These are phyloP conservation scores for Dryoscopus gambensis DNA, from an alignment of 2,113 vertebrate genomes.

Conservation along the genomic window DNA sequence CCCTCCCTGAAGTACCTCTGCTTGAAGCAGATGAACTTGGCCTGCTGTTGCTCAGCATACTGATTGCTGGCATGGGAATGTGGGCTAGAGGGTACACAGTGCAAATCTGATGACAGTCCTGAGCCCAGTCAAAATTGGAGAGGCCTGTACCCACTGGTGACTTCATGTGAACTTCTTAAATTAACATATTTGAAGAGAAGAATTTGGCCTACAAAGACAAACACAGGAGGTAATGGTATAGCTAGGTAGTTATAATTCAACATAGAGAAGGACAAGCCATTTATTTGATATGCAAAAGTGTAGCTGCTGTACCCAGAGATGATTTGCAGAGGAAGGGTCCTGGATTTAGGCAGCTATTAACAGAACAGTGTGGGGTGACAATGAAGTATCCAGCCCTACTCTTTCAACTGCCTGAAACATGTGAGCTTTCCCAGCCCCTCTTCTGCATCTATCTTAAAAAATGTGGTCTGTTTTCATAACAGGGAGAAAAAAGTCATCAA, in stretches of 20 bases:
- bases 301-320: background rate
- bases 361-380: background rate
- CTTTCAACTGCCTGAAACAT: background rate
- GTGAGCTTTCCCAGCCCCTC: background rate
- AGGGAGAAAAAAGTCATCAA: background rate
- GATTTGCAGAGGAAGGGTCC: background rate
- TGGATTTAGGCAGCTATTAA: background rate
- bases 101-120: background rate
- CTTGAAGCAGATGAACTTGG: background rate
- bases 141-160: background rate
- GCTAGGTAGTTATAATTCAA: background rate
- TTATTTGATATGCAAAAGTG: background rate
- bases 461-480: background rate
- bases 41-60: background rate
- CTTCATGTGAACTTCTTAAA: background rate
- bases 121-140: background rate
- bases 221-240: background rate
- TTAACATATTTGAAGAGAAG: background rate
- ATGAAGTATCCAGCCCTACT: background rate
- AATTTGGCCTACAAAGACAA: background rate
- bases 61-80: background rate
- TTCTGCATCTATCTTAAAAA: background rate
- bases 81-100: background rate
- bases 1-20: background rate
- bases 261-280: background rate